phyloP scores from a whole-genome alignment of 2,888 invertebrate species.

The Lycophotia porphyrea region DNA sequence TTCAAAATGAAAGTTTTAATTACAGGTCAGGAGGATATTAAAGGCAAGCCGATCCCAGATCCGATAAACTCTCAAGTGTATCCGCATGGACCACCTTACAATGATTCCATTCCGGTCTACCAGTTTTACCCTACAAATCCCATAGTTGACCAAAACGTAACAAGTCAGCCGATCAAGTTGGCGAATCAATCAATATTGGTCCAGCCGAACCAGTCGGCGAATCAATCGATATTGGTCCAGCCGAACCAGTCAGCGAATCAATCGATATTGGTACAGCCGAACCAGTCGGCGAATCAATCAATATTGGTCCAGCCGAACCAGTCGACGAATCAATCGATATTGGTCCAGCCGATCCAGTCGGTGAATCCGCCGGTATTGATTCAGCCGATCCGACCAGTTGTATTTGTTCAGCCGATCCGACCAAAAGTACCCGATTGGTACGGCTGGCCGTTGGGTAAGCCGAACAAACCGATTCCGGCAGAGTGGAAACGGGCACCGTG shows the following conservation, averaged over 20 bases:
- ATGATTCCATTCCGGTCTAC: not conserved
- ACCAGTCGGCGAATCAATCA: too few relatives aligned
- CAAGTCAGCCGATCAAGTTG: not conserved
- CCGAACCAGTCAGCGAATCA: not conserved
- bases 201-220: not conserved
- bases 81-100: not conserved
- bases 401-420: too few relatives aligned
- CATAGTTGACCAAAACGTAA: not conserved
- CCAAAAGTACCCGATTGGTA: not conserved
- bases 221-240: not conserved
- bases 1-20: not conserved
- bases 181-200: not conserved
- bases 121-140: not conserved
- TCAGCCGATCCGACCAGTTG: not conserved
- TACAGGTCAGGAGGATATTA: not conserved
- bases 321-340: too few relatives aligned
- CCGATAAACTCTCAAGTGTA: not conserved
- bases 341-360: not conserved
- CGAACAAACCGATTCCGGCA: not conserved
- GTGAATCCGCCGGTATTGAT: not conserved
- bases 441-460: not conserved
- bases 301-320: too few relatives aligned
- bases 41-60: not conserved
- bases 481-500: too few relatives aligned
- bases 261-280: not conserved